Evolutionary conservation across 2,113 vertebrate species (phyloP).

Genomic region (Fregata magnificens): DNA sequence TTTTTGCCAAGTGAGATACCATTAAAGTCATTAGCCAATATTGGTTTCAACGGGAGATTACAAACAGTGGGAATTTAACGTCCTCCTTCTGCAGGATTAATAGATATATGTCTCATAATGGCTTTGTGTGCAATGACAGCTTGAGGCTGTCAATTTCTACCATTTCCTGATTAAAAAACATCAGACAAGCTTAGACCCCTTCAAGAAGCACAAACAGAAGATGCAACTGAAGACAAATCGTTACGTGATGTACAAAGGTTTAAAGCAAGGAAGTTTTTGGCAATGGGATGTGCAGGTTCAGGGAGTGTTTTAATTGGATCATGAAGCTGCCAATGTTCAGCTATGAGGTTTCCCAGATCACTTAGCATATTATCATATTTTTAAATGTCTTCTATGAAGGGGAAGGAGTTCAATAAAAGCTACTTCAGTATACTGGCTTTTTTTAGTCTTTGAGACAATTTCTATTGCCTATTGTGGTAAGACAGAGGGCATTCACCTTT

Average conservation of each 20-base stretch:
- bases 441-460: not conserved
- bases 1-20: not conserved
- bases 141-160: not conserved
- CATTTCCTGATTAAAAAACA: not conserved
- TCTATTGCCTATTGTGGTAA: not conserved
- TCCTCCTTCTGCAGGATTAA: constrained; percentile 8
- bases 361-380: not conserved
- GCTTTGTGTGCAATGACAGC: not conserved
- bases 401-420: not conserved
- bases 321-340: not conserved
- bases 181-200: not conserved
- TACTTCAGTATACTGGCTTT: not conserved
- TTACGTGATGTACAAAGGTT: not conserved
- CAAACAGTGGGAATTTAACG: not conserved
- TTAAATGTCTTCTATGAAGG: not conserved
- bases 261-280: not conserved
- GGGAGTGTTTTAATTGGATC: not conserved
- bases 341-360: not conserved
- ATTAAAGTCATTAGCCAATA: constrained; percentile 22
- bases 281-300: not conserved
- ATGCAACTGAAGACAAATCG: not conserved
- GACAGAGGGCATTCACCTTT: not conserved
- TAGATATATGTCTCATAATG: not conserved
- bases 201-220: not conserved
- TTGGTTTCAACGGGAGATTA: not conserved